Evolutionary conservation across 1,140 invertebrate genomes (phyloP).

Genomic region (Anastrepha ludens): DNA sequence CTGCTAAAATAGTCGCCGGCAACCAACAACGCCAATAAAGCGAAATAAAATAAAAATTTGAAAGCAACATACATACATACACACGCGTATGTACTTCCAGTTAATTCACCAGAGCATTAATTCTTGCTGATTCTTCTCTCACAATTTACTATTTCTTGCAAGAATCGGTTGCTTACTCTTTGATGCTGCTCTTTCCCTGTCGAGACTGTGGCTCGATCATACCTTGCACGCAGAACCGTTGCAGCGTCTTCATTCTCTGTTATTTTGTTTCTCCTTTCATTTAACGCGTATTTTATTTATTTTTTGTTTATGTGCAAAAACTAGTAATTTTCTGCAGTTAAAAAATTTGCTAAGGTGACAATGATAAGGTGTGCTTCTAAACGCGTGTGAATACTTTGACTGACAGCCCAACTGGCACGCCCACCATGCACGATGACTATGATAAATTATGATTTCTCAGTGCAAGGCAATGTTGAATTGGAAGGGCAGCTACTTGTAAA

Average conservation of each 20-base stretch:
- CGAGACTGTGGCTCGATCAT: background rate
- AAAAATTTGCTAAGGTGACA: slow-evolving; percentile 39
- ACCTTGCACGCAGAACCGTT: background rate
- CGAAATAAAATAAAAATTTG: slow-evolving; percentile 25
- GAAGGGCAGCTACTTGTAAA: background rate
- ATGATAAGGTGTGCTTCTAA: slow-evolving; percentile 41
- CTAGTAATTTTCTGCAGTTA: slow-evolving; percentile 36
- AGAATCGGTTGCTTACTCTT: background rate
- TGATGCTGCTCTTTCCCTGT: background rate
- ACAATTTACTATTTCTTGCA: background rate
- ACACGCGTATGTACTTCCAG: background rate
- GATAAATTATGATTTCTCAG: slow-evolving; percentile 39
- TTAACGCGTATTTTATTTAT: background rate
- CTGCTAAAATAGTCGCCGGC: background rate
- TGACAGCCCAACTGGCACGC: slow-evolving; percentile 43
- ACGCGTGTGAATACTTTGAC: slow-evolving; percentile 43
- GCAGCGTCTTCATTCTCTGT: background rate
- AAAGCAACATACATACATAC: background rate
- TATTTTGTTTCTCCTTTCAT: background rate
- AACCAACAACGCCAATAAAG: background rate
- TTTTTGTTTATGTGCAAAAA: slow-evolving; percentile 11
- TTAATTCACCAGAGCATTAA: background rate
- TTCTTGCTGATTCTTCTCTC: background rate
- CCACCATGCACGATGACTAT: slow-evolving; percentile 42
- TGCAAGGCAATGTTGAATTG: background rate